phyloP scores from a whole-genome alignment of 1,140 invertebrate genomes.

The Micrasema minimum region DNA sequence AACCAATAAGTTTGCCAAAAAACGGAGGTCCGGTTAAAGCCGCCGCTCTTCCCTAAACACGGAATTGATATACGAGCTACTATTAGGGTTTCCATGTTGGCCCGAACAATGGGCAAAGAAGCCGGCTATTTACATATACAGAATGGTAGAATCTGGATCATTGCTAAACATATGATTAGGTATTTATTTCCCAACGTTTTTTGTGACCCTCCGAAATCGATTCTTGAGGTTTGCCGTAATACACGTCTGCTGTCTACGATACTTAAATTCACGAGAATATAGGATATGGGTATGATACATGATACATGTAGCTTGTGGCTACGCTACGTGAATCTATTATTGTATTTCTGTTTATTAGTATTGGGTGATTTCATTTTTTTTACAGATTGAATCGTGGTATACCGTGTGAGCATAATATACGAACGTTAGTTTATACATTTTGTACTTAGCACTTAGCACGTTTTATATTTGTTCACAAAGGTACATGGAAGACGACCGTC shows the following conservation, averaged over 20 bases:
- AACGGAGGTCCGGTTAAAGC: slow-evolving; percentile 2
- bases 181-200: slow-evolving; percentile 13
- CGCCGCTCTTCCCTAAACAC: slow-evolving; percentile 9
- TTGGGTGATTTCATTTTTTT: slow-evolving; percentile 16
- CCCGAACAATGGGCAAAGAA: slow-evolving; percentile 17
- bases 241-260: not conserved
- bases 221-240: slow-evolving; percentile 34
- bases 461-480: no score
- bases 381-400: not conserved
- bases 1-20: slow-evolving; percentile 16
- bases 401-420: not conserved
- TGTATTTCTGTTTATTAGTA: slow-evolving; percentile 11
- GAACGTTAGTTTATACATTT: no score
- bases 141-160: slow-evolving; percentile 11
- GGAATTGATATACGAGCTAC: slow-evolving; percentile 22
- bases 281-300: not conserved
- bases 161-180: slow-evolving; percentile 23
- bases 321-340: slow-evolving; percentile 24
- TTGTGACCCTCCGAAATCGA: slow-evolving; percentile 23
- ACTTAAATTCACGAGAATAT: not conserved
- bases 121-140: slow-evolving; percentile 26
- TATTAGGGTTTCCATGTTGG: slow-evolving; percentile 26
- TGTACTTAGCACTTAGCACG: no score
- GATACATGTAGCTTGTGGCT: slow-evolving; percentile 5
- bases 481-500: no score